Evolutionary conservation across 2,888 invertebrate genomes (phyloP).

Genomic region (Oeneis ivallda): DNA sequence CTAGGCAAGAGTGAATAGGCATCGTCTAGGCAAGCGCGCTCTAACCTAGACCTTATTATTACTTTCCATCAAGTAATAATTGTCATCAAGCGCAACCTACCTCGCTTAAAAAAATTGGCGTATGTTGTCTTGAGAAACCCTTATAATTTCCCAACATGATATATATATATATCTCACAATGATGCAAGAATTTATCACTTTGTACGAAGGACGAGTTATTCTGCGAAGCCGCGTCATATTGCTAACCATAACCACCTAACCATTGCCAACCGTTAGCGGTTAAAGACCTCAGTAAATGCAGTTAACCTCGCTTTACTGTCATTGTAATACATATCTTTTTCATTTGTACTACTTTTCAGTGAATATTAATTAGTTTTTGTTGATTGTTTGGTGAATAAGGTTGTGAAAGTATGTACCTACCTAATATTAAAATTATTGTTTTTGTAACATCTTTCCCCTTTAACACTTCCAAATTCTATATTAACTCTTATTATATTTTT

Average conservation of each 20-base stretch:
- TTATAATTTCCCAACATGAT: not conserved
- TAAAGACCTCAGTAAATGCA: conserved; percentile 18
- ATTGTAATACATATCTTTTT: conserved; percentile 3
- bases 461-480: no score
- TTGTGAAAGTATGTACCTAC: not conserved
- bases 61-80: no score
- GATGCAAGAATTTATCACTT: not conserved
- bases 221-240: conserved; percentile 10
- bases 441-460: no score
- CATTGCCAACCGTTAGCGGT: conserved; percentile 15
- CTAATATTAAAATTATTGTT: not conserved
- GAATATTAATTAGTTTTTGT: not conserved
- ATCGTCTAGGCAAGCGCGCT: no score
- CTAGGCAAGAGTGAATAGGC: no score
- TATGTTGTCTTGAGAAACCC: no score
- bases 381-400: not conserved
- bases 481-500: no score
- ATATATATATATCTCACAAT: not conserved
- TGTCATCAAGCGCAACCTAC: no score
- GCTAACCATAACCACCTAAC: not conserved
- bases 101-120: no score
- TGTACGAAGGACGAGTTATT: conserved; percentile 19
- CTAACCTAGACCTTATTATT: no score
- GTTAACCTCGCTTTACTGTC: conserved; percentile 5
- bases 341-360: not conserved